phyloP scores from a whole-genome alignment of 2,797 vertebrate genomes.

The Cyclura pinguis region DNA sequence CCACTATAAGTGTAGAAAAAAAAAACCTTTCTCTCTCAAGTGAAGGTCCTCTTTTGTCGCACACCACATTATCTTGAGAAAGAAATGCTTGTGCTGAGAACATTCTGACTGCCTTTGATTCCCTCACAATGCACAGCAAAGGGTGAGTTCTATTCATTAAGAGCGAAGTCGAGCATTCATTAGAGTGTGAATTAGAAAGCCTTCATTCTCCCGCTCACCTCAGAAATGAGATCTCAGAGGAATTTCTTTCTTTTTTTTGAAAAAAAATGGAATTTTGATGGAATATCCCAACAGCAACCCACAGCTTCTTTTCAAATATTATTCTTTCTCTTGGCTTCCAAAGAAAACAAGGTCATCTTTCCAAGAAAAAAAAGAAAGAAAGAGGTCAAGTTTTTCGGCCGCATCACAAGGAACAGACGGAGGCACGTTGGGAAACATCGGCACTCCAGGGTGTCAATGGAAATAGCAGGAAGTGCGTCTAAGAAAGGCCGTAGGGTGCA shows the following conservation, averaged over 20 bases:
- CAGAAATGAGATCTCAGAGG: conserved; percentile 70
- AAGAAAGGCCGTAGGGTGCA: background rate
- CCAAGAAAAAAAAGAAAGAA: background rate
- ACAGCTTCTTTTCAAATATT: background rate
- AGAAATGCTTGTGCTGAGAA: conserved; percentile 23
- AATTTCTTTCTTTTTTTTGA: background rate
- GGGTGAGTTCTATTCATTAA: conserved; percentile 73
- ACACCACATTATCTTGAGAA: conserved; percentile 26
- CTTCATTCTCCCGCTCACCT: conserved; percentile 64
- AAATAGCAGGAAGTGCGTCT: conserved; percentile 38
- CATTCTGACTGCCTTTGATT: conserved; percentile 65
- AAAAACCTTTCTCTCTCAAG: conserved; percentile 32
- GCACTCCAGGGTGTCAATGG: background rate
- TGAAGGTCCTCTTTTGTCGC: conserved; percentile 52
- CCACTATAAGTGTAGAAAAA: background rate
- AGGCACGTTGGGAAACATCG: conserved; percentile 39
- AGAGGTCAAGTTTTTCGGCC: conserved; percentile 18
- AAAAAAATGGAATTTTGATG: conserved; percentile 24
- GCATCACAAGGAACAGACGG: conserved; percentile 28
- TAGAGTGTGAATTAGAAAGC: conserved; percentile 66
- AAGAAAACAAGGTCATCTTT: conserved; percentile 58
- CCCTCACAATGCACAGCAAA: conserved; percentile 66
- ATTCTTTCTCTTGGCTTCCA: conserved; percentile 37
- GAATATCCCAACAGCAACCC: conserved; percentile 67
- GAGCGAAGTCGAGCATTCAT: conserved; percentile 69